A percentile compares a stretch with the other conserved stretches of the same genome.
Evolutionary conservation across 2,113 vertebrate genomes (phyloP).

Genomic region (Astatotilapia flaviijosephi): DNA sequence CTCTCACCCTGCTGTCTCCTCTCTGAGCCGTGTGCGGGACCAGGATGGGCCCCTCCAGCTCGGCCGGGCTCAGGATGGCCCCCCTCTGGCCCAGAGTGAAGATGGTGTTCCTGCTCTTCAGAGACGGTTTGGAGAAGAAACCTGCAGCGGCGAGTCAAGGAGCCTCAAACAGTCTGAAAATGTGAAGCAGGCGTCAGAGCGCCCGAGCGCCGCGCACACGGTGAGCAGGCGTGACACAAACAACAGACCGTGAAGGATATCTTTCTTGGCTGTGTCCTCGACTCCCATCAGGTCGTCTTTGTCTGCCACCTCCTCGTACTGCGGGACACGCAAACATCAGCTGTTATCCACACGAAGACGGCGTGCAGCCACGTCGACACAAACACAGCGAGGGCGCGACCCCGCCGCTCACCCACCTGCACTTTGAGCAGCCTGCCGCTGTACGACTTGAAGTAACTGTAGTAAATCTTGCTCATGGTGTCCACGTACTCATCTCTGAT

Average conservation of each 20-base stretch:
- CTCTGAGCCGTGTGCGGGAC: conserved; percentile 88
- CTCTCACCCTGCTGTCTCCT: conserved; percentile 76
- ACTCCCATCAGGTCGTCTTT: conserved; percentile 94
- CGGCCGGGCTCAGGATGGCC: conserved; percentile 76
- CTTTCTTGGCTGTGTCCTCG: conserved; percentile 91
- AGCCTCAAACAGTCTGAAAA: neutral
- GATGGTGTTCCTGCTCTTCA: conserved; percentile 89
- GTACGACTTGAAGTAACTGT: conserved; percentile 91
- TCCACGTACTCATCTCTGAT: conserved; percentile 88
- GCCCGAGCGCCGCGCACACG: neutral
- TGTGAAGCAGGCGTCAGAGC: accelerated
- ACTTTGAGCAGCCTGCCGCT: conserved; percentile 87
- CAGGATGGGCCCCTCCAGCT: conserved; percentile 88
- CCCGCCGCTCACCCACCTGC: conserved; percentile 63
- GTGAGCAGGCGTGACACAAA: neutral
- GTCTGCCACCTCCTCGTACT: conserved; percentile 93
- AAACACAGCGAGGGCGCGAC: accelerated
- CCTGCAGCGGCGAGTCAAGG: conserved; percentile 70
- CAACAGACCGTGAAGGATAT: conserved; percentile 72
- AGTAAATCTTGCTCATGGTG: conserved; percentile 92
- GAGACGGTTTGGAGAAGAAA: conserved; percentile 88
- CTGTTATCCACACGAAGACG: neutral
- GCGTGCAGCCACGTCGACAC: neutral
- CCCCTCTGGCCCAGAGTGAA: conserved; percentile 89
- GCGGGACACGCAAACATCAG: neutral